phyloP scores from a whole-genome alignment of 2,113 vertebrate species.

The Otis tarda region DNA sequence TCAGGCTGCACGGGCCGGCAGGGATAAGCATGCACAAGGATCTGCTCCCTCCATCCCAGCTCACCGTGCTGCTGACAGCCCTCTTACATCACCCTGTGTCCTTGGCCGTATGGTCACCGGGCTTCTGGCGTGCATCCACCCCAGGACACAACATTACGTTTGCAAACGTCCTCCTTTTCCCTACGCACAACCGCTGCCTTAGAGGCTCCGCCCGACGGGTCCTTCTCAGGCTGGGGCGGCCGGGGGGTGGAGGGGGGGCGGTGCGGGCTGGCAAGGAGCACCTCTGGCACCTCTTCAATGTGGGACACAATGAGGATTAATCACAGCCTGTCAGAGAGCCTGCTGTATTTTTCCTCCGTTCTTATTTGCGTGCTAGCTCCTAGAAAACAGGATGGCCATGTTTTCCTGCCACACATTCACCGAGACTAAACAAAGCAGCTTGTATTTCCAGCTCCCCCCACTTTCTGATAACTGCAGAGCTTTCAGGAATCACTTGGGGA shows the following conservation, averaged over 20 bases:
- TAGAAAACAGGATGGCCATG: slow-evolving; percentile 70
- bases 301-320: slow-evolving; percentile 40
- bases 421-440: slow-evolving; percentile 69
- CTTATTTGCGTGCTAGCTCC: slow-evolving; percentile 44
- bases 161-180: not conserved
- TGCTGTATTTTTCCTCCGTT: slow-evolving; percentile 43
- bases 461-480: not conserved
- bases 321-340: slow-evolving; percentile 18
- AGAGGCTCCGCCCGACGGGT: not conserved
- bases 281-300: not conserved
- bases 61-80: not conserved
- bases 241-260: too few relatives aligned
- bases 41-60: not conserved
- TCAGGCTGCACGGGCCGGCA: not conserved
- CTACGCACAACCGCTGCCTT: fast-evolving
- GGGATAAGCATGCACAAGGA: fast-evolving
- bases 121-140: not conserved
- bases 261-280: not conserved
- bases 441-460: slow-evolving; percentile 12
- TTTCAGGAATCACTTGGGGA: not conserved
- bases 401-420: slow-evolving; percentile 55
- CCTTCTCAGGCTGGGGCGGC: not conserved
- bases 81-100: not conserved
- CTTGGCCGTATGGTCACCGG: fast-evolving
- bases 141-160: fast-evolving